phyloP scores from a whole-genome alignment of 2,797 vertebrate genomes.

The Onychomys leucogaster region DNA sequence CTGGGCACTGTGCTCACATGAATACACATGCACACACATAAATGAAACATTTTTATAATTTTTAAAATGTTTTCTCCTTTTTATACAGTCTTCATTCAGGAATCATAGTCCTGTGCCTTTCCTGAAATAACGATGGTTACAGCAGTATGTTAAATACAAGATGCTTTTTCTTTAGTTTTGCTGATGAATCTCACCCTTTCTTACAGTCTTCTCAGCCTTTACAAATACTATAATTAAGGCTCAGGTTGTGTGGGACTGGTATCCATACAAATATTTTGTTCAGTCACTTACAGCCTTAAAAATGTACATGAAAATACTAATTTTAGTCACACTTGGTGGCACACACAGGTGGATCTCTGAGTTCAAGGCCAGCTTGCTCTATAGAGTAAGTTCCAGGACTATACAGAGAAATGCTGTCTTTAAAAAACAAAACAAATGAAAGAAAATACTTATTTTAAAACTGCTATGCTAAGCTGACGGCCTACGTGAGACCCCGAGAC shows the following conservation, averaged over 20 bases:
- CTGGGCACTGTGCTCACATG: background rate
- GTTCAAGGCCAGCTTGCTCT: background rate
- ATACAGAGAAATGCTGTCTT: background rate
- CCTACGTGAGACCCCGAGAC: background rate
- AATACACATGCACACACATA: background rate
- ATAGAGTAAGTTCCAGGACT: background rate
- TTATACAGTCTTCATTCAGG: background rate
- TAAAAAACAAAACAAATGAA: background rate
- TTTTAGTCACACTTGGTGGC: background rate
- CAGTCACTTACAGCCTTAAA: background rate
- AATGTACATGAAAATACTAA: background rate
- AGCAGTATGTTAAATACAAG: background rate
- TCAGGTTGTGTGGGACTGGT: background rate
- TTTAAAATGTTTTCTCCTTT: background rate
- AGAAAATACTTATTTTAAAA: background rate
- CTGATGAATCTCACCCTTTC: background rate
- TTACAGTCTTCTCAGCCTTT: constrained; percentile 41
- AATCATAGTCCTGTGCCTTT: background rate
- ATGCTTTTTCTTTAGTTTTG: constrained; percentile 8
- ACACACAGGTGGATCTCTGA: background rate
- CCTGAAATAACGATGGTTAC: background rate
- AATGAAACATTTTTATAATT: background rate
- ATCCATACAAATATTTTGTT: background rate
- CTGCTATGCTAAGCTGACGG: background rate
- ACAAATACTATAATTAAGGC: constrained; percentile 18